phyloP scores from a whole-genome alignment of 2,113 vertebrate species.

The Anoplopoma fimbria region DNA sequence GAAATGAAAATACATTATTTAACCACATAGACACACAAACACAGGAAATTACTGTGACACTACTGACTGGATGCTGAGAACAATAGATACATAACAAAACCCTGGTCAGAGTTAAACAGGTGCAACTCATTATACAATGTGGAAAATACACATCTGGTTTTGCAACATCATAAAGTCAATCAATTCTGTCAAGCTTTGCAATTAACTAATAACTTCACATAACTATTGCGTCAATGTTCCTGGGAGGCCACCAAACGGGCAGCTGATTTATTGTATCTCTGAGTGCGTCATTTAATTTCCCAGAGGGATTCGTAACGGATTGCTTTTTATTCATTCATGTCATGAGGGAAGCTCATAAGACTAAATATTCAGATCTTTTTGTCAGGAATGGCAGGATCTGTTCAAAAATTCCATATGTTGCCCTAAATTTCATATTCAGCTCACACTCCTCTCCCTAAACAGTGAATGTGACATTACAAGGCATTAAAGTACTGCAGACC shows the following conservation, averaged over 20 bases:
- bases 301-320: slow-evolving; percentile 31
- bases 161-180: neutral
- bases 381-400: neutral
- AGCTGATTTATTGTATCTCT: slow-evolving; percentile 44
- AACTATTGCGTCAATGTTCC: slow-evolving; percentile 1
- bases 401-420: neutral
- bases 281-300: slow-evolving; percentile 49
- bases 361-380: neutral
- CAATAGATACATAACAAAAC: neutral
- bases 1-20: neutral
- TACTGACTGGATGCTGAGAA: neutral
- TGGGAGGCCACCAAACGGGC: slow-evolving; percentile 7
- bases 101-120: no score
- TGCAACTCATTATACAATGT: neutral
- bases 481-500: neutral
- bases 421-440: neutral
- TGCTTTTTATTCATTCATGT: slow-evolving; percentile 47
- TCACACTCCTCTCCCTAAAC: neutral
- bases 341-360: neutral
- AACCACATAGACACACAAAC: neutral
- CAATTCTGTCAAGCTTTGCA: neutral
- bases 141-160: neutral
- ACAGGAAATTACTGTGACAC: neutral
- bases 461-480: neutral
- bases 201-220: slow-evolving; percentile 37